A percentile compares a stretch with the other conserved stretches of the same genome.
These are phyloP conservation scores for Toxotes jaculatrix DNA, from an alignment of 2,113 vertebrate genomes.

Conservation along the genomic window DNA sequence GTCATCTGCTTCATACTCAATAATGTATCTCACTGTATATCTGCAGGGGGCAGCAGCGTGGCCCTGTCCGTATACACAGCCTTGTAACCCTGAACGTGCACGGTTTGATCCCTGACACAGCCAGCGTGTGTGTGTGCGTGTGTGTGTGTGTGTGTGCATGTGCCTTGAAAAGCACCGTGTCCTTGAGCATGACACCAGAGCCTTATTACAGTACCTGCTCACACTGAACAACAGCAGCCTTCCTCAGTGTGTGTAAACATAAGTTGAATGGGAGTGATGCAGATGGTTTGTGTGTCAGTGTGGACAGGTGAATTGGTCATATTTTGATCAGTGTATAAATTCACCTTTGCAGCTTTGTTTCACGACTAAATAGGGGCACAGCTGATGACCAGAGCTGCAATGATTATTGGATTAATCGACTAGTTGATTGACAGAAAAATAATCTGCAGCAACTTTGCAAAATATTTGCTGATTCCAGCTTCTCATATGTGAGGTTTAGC, in stretches of 20 bases:
- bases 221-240: slow-evolving; percentile 27
- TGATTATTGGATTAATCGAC: too few species aligned
- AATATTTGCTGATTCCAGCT: too few species aligned
- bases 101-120: slow-evolving; percentile 34
- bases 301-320: slow-evolving; percentile 59
- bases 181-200: slow-evolving; percentile 65
- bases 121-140: slow-evolving; percentile 15
- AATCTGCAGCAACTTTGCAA: too few species aligned
- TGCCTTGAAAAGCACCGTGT: slow-evolving; percentile 35
- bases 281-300: slow-evolving; percentile 31
- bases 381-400: neutral
- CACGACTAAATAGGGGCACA: neutral
- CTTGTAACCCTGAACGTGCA: slow-evolving; percentile 43
- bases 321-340: slow-evolving; percentile 15
- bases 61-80: slow-evolving; percentile 47
- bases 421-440: too few species aligned
- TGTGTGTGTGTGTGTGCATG: slow-evolving; percentile 18
- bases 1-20: slow-evolving; percentile 45
- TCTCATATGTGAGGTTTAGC: too few species aligned
- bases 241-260: slow-evolving; percentile 54
- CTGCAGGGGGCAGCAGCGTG: slow-evolving; percentile 80
- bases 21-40: slow-evolving; percentile 54
- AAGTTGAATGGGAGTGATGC: slow-evolving; percentile 32
- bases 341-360: slow-evolving; percentile 20
- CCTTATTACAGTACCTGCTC: slow-evolving; percentile 34